Conservation (phyloP, 2,888 invertebrate species). For the Plutella xylostella region DNA sequence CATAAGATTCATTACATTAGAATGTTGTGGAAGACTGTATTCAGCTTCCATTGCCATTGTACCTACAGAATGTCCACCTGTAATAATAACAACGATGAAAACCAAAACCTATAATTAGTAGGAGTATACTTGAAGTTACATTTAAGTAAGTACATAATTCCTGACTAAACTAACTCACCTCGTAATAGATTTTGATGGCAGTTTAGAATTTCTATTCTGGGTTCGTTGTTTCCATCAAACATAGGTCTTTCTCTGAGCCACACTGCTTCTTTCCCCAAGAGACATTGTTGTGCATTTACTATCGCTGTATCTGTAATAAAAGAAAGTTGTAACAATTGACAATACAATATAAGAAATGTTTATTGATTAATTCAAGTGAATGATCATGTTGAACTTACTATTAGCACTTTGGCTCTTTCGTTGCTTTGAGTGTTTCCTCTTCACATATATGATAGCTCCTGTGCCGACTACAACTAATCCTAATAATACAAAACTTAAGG, state of each 20-base stretch:
- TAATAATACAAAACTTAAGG: conserved; percentile 50
- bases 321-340: not conserved
- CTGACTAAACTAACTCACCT: conserved; percentile 27
- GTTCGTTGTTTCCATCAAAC: conserved; percentile 57
- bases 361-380: not conserved
- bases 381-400: conserved; percentile 27
- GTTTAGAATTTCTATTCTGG: conserved; percentile 57
- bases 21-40: conserved; percentile 58
- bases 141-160: not conserved
- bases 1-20: conserved; percentile 41
- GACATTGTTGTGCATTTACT: conserved; percentile 55
- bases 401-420: conserved; percentile 51
- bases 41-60: conserved; percentile 62
- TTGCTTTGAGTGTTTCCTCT: conserved; percentile 47
- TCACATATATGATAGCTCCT: conserved; percentile 49
- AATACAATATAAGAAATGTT: not conserved
- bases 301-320: conserved; percentile 40
- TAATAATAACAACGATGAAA: not conserved
- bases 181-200: conserved; percentile 55
- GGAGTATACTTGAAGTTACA: no score
- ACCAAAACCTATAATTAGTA: no score
- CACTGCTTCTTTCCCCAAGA: conserved; percentile 58
- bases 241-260: conserved; percentile 56
- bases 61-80: conserved; percentile 49
- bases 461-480: conserved; percentile 47